Evolutionary conservation across 2,888 invertebrate genomes (phyloP), one percentile per base, ranked within the genome.

Genomic region (Diadegma fenestrale): DNA sequence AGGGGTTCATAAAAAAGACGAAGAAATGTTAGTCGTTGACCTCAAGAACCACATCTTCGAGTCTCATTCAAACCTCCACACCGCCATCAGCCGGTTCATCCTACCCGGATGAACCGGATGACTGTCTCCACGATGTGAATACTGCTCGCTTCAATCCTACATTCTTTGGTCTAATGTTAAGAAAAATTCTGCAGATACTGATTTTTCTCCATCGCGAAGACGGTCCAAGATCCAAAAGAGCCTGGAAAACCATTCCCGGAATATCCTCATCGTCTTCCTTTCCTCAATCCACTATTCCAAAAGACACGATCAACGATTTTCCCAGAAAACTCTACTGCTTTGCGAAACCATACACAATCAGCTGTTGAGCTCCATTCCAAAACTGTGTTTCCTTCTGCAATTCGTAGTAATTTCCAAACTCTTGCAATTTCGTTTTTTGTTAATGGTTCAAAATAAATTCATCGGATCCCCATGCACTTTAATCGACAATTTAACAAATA

Each of bases 131-230:
- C 80, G 43, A 22, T 3, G 64, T 64, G 58, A 26, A 84, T 45
- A 80, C 61, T 72, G 14, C 73, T 69, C 37, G 71, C 37, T 12
- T 63, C n/a, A 22, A 54, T 37, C 48, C 51, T 66, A 84, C n/a
- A n/a, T 80, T 76, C 66, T 61, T 51, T 12, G n/a, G 48, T 77
- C 22, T 45, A 61, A 12, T 61, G 71, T 80, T 48, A 63, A 64
- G 75, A 75, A 81, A 81, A 81, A 69, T 81, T 75, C 33, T 58
- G 61, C 69, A 69, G 61, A 68, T 76, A 68, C 72, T 75, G 79
- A 83, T 83, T 79, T 78, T 22, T 14, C 43, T 37, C 41, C 17
- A 41, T 54, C 37, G 41, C 22, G 22, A 54, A 10, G 64, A 72
- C 45, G 22, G 45, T 22, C 45, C 64, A 43, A 72, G 66, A 33